These are phyloP conservation scores for Lasioglossum calceatum DNA, from an alignment of 2,888 invertebrate species.

Conservation along the genomic window DNA sequence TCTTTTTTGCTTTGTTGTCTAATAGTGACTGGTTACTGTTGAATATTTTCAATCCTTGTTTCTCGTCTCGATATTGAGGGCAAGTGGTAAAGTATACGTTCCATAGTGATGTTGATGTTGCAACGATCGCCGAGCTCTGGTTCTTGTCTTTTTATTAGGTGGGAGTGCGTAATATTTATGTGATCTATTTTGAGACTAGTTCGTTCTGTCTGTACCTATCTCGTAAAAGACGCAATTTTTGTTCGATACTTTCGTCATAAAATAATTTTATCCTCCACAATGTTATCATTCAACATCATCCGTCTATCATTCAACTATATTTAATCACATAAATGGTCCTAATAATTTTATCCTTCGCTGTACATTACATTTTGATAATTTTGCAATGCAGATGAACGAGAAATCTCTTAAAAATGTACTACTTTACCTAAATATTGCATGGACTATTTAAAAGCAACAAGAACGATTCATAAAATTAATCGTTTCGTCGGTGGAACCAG, in stretches of 20 bases:
- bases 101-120: not conserved
- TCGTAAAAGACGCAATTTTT: not conserved
- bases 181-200: not conserved
- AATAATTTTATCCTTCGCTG: no score
- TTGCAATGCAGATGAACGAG: not conserved
- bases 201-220: not conserved
- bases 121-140: not conserved
- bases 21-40: not conserved
- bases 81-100: not conserved
- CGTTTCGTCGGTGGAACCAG: not conserved
- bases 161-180: not conserved
- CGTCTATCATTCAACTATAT: no score
- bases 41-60: not conserved
- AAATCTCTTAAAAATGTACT: not conserved
- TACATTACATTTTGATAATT: not conserved
- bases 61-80: not conserved
- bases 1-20: not conserved
- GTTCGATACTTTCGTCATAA: not conserved
- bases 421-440: not conserved
- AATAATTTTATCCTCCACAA: not conserved
- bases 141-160: constrained; percentile 7
- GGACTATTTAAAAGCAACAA: not conserved
- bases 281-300: not conserved
- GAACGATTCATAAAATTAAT: not conserved
- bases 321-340: no score